Evolutionary conservation across 2,888 invertebrate species (phyloP).

Genomic region (Sepioteuthis lessoniana): DNA sequence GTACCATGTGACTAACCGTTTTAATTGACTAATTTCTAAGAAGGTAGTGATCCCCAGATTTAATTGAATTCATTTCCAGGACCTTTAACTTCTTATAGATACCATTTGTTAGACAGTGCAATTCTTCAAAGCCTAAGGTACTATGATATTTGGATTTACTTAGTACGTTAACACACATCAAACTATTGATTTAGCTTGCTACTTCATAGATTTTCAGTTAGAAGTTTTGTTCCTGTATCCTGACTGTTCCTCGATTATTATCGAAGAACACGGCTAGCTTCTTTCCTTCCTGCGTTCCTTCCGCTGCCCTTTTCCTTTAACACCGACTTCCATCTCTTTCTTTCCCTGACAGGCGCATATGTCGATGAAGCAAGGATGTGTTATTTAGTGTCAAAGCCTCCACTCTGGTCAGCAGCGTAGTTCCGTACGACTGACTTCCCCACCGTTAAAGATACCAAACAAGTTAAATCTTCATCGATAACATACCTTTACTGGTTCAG

Average conservation of each 20-base stretch:
- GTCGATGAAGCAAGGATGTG: background rate
- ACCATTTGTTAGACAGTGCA: background rate
- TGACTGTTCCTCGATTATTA: background rate
- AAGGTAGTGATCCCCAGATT: no score
- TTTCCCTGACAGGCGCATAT: background rate
- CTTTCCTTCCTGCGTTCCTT: background rate
- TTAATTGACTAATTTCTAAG: no score
- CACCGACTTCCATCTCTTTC: background rate
- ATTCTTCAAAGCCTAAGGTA: background rate
- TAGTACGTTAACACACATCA: background rate
- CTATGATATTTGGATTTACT: background rate
- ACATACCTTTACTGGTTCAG: background rate
- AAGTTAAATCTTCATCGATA: slow-evolving; percentile 17
- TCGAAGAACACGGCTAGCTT: background rate
- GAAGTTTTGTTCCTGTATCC: background rate
- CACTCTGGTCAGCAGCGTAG: background rate
- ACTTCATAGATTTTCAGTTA: background rate
- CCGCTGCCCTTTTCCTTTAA: background rate
- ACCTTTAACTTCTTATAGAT: background rate
- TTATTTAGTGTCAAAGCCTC: background rate
- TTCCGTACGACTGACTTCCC: background rate
- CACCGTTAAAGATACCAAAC: background rate
- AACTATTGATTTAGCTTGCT: background rate
- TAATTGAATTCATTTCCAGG: background rate
- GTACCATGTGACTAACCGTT: no score